Evolutionary conservation across 2,888 invertebrate species (phyloP).

Genomic region (Neoascia interrupta): DNA sequence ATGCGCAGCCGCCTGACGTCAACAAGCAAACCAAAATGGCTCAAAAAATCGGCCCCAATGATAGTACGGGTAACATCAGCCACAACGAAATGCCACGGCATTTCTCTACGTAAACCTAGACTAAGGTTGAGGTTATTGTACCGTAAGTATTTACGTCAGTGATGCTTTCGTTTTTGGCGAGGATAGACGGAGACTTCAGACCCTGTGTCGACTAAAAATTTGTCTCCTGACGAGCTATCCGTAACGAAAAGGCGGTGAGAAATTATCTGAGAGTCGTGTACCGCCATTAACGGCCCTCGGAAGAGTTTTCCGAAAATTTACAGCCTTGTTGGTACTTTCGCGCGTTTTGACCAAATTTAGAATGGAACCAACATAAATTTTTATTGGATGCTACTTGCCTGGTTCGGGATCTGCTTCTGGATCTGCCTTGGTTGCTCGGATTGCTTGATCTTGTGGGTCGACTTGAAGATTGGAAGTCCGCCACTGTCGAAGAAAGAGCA

Average conservation of each 20-base stretch:
- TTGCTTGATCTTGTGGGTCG: background rate
- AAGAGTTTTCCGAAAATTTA: constrained; percentile 1
- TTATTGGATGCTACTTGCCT: background rate
- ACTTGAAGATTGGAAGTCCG: background rate
- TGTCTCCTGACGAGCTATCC: background rate
- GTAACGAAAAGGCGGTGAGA: constrained; percentile 7
- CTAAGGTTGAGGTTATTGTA: too few species aligned
- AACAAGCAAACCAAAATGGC: too few species aligned
- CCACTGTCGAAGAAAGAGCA: background rate
- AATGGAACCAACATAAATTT: background rate
- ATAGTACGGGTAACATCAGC: too few species aligned
- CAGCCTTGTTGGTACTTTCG: background rate
- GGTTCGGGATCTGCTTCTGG: background rate
- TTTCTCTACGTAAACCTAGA: too few species aligned
- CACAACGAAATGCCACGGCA: too few species aligned
- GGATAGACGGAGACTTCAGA: constrained; percentile 52
- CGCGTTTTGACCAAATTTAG: background rate
- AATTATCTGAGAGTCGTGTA: background rate
- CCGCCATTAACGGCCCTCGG: constrained; percentile 20
- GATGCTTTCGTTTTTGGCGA: too few species aligned
- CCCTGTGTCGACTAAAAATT: constrained; percentile 38
- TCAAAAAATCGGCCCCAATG: too few species aligned
- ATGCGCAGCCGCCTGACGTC: too few species aligned
- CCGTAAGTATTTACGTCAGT: too few species aligned
- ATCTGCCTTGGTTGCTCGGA: too few species aligned